Base-by-base conservation (phyloP, 2,888 invertebrate species). In the Cylindroiulus punctatus region DNA sequence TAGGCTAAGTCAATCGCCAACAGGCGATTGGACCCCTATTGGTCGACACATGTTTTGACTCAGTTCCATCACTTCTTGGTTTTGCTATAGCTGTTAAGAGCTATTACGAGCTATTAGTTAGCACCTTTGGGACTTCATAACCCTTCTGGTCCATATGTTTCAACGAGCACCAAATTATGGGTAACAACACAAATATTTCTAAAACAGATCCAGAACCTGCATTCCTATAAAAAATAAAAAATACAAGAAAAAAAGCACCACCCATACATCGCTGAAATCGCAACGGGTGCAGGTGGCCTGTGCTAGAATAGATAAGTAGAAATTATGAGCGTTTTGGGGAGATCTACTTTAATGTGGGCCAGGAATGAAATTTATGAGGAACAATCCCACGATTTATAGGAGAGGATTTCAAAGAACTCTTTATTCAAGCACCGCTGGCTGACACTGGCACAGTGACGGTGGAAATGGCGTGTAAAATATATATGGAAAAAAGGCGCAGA, bases 311-410 rank as follows among this genome's bases (percentile, higher is more conserved):
- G 76, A 76, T 76, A 76, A 76, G 76, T 76, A 76, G 26, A 76
- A 76, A 76, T 76, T 76, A 76, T 76, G 76, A 30, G 26, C 76
- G 76, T 76, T 76, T 76, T 76, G 76, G 76, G 76, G 76, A 76
- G 76, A 76, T 76, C 76, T 76, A 76, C 76, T 76, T 76, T 76
- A 76, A 76, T 30, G 76, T 76, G 76, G 76, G 76, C 76, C 76
- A 30, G 76, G 76, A 76, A 30, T 76, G 76, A 76, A 76, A 76
- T 76, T 76, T 76, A 76, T 76, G 76, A 76, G 30, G 76, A 76
- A 76, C 76, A 76, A 76, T 76, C 76, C 76, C 76, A 76, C 76
- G 76, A 76, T 76, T 76, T 76, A 76, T 76, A 76, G 76, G 26
- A 76, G 26, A 76, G 76, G 76, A 76, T 76, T 76, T 76, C 76